Evolutionary conservation across 2,888 invertebrate genomes (phyloP), one percentile per base, ranked within the genome.

Genomic region (Ornithoptera alexandrae): DNA sequence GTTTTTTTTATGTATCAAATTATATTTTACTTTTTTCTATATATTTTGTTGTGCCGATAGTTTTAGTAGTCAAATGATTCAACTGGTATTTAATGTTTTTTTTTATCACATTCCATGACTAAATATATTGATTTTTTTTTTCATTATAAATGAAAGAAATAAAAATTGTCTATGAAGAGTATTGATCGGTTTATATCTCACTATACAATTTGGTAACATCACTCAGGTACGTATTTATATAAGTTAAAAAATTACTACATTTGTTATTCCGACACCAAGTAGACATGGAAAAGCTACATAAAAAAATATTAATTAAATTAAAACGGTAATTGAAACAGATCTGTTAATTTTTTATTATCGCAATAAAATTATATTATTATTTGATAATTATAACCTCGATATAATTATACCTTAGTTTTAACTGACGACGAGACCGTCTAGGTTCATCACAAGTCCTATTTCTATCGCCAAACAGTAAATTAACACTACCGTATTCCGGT

Each of bases 51-150:
- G 58, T 68, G 59, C 46, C 50, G 62, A 58, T 64, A n/a, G 42
- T 39, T 39, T 39, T 39, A 30, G 60, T 60, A 53, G 50, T 59
- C 36, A 22, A 60, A 53, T 62, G 53, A 20, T 8, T 59, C 58
- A 7, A 36, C n/a, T 50, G 5, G 12, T 36, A 5, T 57, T 50
- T n/a, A 30, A 30, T 50, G 22, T 24, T 18, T 39, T 61, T 60
- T 59, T 62, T 22, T 65, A 61, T n/a, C 24, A 70, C 66, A 70
- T 70, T 70, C 70, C 70, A 70, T 67, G 62, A 66, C 65, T 59
- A 59, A 20, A 12, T 58, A 46, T 36, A 17, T 17, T n/a, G 50
- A 30, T 62, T 42, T 63, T 36, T 59, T 50, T 58, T 53, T 63
- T 39, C 63, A 64, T 61, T 24, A 12, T 61, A 39, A 60, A 61